Conservation (phyloP, 2,797 vertebrate species). For the Siniperca obscura region DNA sequence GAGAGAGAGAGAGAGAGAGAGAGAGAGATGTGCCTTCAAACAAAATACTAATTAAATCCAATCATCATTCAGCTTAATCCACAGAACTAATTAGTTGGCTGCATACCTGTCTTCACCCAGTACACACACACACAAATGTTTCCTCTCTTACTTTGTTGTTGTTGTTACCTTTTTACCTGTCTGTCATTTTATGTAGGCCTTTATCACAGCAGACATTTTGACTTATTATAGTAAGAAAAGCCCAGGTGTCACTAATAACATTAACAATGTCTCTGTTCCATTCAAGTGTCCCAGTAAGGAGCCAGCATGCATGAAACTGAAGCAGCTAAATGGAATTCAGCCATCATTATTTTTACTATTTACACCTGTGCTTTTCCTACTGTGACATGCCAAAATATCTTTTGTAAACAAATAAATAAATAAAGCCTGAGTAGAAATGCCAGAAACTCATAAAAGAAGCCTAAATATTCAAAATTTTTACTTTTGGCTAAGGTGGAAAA, state of each 20-base stretch:
- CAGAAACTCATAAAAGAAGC: background rate
- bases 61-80: slow-evolving; percentile 76
- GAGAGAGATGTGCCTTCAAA: slow-evolving; percentile 51
- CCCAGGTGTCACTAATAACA: background rate
- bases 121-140: background rate
- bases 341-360: background rate
- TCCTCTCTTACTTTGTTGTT: background rate
- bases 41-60: slow-evolving; percentile 80
- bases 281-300: background rate
- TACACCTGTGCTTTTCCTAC: background rate
- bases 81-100: slow-evolving; percentile 78
- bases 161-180: background rate
- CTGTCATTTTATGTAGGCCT: background rate
- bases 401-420: background rate
- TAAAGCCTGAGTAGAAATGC: background rate
- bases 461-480: background rate
- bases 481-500: background rate
- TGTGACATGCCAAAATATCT: background rate
- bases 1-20: background rate
- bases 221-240: background rate
- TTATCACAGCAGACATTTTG: background rate
- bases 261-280: too few relatives aligned
- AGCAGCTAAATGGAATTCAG: background rate
- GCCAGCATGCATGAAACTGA: background rate
- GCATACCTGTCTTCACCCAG: slow-evolving; percentile 65